Conservation (phyloP, 2,797 vertebrate genomes). For the Brachyrhaphis roseni region DNA sequence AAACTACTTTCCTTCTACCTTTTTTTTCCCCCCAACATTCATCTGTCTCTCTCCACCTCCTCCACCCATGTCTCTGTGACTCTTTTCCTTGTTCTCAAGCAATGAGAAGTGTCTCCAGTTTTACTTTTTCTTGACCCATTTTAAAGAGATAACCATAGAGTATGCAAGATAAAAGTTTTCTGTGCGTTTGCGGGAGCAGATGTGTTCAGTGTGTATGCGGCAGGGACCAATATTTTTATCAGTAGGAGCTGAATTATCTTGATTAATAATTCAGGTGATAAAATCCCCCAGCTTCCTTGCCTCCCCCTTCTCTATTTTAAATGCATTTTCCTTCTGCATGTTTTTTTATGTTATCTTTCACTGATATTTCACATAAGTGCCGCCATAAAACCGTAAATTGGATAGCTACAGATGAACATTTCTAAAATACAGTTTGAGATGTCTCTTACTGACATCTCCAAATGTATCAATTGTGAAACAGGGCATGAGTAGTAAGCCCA, state of each 20-base stretch:
- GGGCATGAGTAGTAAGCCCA: not conserved
- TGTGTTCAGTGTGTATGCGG: constrained; percentile 12
- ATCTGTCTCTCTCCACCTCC: not conserved
- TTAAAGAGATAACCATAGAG: constrained; percentile 64
- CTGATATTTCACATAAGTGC: constrained; percentile 10
- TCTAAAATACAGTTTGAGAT: too few relatives aligned
- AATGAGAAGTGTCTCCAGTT: constrained; percentile 52
- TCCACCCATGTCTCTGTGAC: constrained; percentile 30
- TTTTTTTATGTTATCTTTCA: not conserved
- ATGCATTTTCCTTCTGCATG: constrained; percentile 12
- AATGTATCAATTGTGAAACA: constrained; percentile 9
- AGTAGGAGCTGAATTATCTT: constrained; percentile 65
- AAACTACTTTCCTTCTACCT: constrained; percentile 17
- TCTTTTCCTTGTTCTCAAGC: constrained; percentile 47
- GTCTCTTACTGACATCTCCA: not conserved
- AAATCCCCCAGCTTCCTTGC: constrained; percentile 30
- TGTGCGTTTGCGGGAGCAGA: constrained; percentile 41
- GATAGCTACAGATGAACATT: constrained; percentile 4
- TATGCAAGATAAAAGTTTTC: constrained; percentile 54
- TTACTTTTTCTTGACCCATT: constrained; percentile 70
- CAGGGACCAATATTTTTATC: constrained; percentile 62
- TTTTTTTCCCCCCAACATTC: not conserved
- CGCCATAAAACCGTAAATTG: constrained; percentile 6
- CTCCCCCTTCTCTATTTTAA: constrained; percentile 24
- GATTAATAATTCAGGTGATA: constrained; percentile 76